These are phyloP conservation scores for Eupithecia abbreviata DNA, from an alignment of 2,888 invertebrate species.

Conservation along the genomic window DNA sequence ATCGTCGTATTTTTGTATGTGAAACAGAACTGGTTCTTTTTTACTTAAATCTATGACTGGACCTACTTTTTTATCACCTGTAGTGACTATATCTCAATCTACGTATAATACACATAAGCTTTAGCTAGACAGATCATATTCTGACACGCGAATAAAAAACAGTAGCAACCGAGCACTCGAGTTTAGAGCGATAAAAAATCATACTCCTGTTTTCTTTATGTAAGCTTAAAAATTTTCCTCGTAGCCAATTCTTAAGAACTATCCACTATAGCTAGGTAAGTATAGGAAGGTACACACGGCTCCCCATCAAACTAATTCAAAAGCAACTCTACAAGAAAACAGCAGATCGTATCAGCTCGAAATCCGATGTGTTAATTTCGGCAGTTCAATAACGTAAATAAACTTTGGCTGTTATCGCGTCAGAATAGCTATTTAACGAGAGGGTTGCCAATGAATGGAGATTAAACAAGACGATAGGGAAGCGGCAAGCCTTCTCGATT, in stretches of 20 bases:
- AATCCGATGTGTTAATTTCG: slow-evolving; percentile 67
- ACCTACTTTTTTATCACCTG: too few species aligned
- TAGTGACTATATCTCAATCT: too few species aligned
- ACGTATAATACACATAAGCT: too few species aligned
- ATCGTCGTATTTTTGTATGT: background rate
- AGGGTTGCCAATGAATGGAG: slow-evolving; percentile 74
- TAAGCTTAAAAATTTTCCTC: background rate
- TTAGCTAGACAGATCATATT: background rate
- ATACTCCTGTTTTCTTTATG: background rate
- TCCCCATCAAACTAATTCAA: slow-evolving; percentile 3
- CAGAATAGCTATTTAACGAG: slow-evolving; percentile 78
- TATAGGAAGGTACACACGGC: background rate
- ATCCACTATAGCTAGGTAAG: background rate
- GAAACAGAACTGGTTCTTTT: background rate
- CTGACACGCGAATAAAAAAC: background rate
- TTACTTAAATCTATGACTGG: too few species aligned
- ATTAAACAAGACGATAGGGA: slow-evolving; percentile 78
- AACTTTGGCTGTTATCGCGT: slow-evolving; percentile 78
- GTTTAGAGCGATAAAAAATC: background rate
- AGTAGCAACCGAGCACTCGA: background rate
- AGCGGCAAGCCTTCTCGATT: slow-evolving; percentile 68
- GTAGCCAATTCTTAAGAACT: background rate
- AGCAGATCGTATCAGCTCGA: slow-evolving; percentile 50
- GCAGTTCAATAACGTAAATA: slow-evolving; percentile 70
- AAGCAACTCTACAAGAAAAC: slow-evolving; percentile 28